Evolutionary conservation across 2,113 vertebrate genomes (phyloP).

Genomic region (Cygnus atratus): DNA sequence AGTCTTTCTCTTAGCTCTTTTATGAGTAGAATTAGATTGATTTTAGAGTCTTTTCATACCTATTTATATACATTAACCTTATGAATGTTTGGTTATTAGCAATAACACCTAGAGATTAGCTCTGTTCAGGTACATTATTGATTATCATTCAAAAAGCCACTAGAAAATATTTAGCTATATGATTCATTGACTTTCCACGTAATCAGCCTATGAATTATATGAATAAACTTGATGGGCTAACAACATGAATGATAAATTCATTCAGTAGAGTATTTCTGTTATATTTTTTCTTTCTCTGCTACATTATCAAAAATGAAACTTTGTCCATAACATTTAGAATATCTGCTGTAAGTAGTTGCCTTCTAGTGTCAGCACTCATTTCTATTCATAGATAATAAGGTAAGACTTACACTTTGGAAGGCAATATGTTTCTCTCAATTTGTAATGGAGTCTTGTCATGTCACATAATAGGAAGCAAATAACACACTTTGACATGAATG

Average conservation of each 20-base stretch:
- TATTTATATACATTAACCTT: neutral
- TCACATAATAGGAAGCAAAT: conserved; percentile 66
- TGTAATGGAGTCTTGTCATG: conserved; percentile 49
- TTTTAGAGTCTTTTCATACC: neutral
- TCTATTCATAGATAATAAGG: conserved; percentile 59
- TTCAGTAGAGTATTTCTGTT: conserved; percentile 56
- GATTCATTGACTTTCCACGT: conserved; percentile 71
- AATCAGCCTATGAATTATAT: conserved; percentile 68
- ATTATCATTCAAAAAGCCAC: conserved; percentile 54
- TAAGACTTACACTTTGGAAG: conserved; percentile 53
- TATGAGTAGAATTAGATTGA: neutral
- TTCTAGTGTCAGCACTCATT: conserved; percentile 40
- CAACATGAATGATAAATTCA: conserved; percentile 63
- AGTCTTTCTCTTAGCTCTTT: neutral
- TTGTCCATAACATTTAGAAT: conserved; percentile 60
- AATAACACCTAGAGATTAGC: conserved; percentile 11
- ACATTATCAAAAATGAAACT: conserved; percentile 67
- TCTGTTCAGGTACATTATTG: conserved; percentile 51
- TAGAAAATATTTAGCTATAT: conserved; percentile 71
- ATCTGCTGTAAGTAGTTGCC: conserved; percentile 61
- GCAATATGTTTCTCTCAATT: conserved; percentile 46
- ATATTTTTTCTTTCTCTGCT: conserved; percentile 65
- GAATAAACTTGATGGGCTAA: conserved; percentile 57
- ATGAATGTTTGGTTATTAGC: neutral
- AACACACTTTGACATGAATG: conserved; percentile 50